A percentile compares a stretch with the other conserved stretches of the same genome.
These are phyloP conservation scores for Lithobates pipiens DNA, from an alignment of 2,797 vertebrate genomes.

Conservation along the genomic window DNA sequence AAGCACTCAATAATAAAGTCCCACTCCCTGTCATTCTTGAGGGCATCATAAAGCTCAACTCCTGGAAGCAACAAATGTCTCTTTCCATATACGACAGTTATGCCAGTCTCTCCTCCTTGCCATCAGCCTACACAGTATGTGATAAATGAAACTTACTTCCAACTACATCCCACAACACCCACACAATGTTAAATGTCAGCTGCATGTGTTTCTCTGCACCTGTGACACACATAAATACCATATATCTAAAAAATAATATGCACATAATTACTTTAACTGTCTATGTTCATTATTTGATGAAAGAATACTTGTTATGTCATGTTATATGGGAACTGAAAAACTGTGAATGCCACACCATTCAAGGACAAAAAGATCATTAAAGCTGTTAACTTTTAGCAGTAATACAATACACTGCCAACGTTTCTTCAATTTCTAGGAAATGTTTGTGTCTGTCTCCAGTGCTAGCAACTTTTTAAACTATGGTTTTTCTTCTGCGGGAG, in stretches of 20 bases:
- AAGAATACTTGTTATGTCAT: background rate
- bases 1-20: too few species aligned
- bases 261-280: background rate
- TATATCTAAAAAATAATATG: background rate
- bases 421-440: conserved; percentile 47
- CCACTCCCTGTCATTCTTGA: too few species aligned
- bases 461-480: background rate
- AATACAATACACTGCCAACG: conserved; percentile 36
- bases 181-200: conserved; percentile 22
- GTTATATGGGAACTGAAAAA: background rate
- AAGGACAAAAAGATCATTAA: background rate
- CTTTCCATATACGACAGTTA: background rate
- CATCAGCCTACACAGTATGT: background rate
- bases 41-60: too few species aligned
- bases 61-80: background rate
- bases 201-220: background rate
- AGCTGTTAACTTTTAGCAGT: background rate
- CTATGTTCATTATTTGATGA: background rate
- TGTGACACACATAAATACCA: background rate
- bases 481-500: conserved; percentile 33
- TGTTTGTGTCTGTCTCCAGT: conserved; percentile 36
- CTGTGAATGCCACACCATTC: background rate
- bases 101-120: background rate
- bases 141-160: background rate
- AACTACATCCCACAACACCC: background rate